Conservation (phyloP, 1,140 invertebrate genomes). For the Anagrus nilaparvatae region DNA sequence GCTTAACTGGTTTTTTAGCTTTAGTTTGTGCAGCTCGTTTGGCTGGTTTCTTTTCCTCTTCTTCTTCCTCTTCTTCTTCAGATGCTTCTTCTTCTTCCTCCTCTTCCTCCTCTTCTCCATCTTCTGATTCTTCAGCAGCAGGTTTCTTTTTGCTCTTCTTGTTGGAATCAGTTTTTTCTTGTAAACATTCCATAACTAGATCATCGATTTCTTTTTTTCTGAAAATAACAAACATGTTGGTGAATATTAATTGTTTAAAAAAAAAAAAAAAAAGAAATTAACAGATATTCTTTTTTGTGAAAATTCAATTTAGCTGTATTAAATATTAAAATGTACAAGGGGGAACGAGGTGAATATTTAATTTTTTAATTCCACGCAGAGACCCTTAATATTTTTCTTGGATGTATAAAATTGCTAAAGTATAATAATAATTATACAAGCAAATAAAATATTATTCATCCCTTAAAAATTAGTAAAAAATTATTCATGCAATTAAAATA, state of each 20-base stretch:
- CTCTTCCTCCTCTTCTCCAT: slow-evolving; percentile 51
- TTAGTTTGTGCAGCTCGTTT: slow-evolving; percentile 46
- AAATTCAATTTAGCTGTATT: not conserved
- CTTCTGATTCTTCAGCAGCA: slow-evolving; percentile 46
- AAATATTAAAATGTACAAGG: slow-evolving; percentile 26
- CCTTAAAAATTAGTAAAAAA: not conserved
- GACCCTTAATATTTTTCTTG: slow-evolving; percentile 32
- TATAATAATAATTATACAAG: not conserved
- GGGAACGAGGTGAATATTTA: slow-evolving; percentile 37
- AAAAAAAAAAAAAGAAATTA: slow-evolving; percentile 4
- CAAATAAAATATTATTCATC: not conserved
- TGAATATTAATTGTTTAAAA: no score
- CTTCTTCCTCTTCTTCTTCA: slow-evolving; percentile 47
- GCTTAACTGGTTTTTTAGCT: slow-evolving; percentile 36
- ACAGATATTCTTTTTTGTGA: not conserved
- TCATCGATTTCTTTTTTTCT: slow-evolving; percentile 78
- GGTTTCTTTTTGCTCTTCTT: slow-evolving; percentile 45
- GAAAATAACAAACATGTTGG: slow-evolving; percentile 21
- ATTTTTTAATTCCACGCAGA: slow-evolving; percentile 30
- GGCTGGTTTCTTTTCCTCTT: slow-evolving; percentile 52
- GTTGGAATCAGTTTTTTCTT: slow-evolving; percentile 47
- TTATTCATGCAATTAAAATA: not conserved
- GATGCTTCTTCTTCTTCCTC: slow-evolving; percentile 50
- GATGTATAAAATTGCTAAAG: slow-evolving; percentile 19
- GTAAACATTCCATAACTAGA: slow-evolving; percentile 67